Conservation (phyloP, 2,113 vertebrate genomes). For the Catharus bicknelli region DNA sequence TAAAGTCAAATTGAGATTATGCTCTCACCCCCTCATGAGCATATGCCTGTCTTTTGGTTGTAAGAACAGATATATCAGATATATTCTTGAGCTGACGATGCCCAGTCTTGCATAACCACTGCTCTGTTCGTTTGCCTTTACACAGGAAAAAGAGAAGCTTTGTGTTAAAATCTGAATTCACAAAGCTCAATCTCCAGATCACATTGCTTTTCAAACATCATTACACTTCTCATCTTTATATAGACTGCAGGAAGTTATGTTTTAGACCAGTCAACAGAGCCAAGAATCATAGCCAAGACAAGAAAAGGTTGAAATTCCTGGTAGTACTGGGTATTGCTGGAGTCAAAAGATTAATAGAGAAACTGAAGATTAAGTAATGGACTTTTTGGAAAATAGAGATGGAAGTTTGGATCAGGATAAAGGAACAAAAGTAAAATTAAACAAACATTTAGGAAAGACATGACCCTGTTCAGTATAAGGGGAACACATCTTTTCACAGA, state of each 20-base stretch:
- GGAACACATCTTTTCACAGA: neutral
- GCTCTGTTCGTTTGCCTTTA: neutral
- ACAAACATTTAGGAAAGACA: neutral
- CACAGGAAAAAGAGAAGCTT: neutral
- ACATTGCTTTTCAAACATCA: neutral
- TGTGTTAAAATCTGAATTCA: neutral
- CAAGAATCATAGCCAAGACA: neutral
- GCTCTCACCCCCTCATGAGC: neutral
- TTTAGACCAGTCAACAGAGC: conserved; percentile 16
- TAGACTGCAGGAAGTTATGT: neutral
- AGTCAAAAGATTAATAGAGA: conserved; percentile 30
- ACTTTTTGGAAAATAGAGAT: neutral
- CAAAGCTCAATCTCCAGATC: neutral
- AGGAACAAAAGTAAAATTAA: neutral
- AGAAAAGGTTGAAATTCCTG: conserved; percentile 17
- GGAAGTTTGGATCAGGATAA: neutral
- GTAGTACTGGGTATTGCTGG: neutral
- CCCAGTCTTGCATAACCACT: neutral
- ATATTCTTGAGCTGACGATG: neutral
- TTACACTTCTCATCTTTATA: conserved; percentile 9
- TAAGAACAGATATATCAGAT: neutral
- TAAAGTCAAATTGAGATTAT: neutral
- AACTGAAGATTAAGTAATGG: conserved; percentile 26
- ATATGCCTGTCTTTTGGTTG: neutral
- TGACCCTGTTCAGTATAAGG: neutral